These are phyloP conservation scores for Numida meleagris DNA, from an alignment of 2,113 vertebrate genomes.

Conservation along the genomic window DNA sequence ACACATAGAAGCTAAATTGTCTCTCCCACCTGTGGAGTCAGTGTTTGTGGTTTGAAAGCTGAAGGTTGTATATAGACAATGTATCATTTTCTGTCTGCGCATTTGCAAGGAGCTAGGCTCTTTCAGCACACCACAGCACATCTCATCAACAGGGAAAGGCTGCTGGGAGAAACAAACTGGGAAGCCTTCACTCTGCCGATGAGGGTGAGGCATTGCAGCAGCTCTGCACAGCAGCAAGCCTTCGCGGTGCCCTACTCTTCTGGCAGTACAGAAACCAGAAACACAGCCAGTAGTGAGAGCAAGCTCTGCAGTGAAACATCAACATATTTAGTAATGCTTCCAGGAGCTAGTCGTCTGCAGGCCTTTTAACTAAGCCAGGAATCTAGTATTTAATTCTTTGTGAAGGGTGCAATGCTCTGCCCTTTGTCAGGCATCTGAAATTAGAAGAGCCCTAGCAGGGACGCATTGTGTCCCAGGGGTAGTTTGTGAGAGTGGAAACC, in stretches of 20 bases:
- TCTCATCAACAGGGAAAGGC: not conserved
- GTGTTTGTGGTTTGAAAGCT: not conserved
- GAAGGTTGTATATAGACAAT: not conserved
- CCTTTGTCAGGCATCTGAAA: not conserved
- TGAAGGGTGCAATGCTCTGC: not conserved
- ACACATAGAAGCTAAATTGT: not conserved
- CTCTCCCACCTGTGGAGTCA: not conserved
- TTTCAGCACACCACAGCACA: not conserved
- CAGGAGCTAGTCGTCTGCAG: not conserved
- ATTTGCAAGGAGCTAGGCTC: not conserved
- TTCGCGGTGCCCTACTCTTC: not conserved
- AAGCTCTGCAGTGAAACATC: not conserved
- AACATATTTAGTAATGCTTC: conserved; percentile 15
- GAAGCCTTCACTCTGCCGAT: rapidly evolving
- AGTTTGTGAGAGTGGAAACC: rapidly evolving
- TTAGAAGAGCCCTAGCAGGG: not conserved
- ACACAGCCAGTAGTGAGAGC: not conserved
- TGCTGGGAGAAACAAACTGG: not conserved
- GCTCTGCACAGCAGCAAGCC: not conserved
- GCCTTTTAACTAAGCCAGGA: not conserved
- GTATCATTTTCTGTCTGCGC: not conserved
- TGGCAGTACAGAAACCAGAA: not conserved
- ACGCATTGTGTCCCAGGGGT: not conserved
- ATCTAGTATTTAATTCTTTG: not conserved
- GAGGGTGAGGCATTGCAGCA: not conserved